Base-by-base conservation (phyloP, 2,113 vertebrate species). In the Pogonocichla stellata region DNA sequence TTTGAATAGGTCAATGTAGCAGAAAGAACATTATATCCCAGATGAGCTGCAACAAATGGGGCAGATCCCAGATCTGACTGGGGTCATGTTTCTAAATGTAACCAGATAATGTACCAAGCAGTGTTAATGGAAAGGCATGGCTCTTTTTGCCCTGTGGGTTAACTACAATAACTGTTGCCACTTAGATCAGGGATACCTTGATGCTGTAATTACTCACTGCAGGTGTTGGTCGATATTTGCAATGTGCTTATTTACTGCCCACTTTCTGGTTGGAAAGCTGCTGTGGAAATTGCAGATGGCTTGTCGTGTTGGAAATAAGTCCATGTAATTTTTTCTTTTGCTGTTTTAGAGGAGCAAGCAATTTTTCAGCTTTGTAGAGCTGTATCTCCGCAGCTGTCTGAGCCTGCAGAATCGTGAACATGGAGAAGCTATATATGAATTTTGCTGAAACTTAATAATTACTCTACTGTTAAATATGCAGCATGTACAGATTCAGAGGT, bases 201-300 rank as follows among this genome's bases (percentile, higher is more conserved):
- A 75, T 80, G 77, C 81, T 90, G 33, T 91, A 96, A 97, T 97
- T 97, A 95, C 90, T 95, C 92, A 88, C 58, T 33, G 38, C 95
- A 94, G 87, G 86, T 94, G 90, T 89, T 34, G 67, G 92, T 62
- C 50, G 80, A 93, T 88, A 95, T 95, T 96, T 88, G 75, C 86
- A 97, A 95, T 91, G 92, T 91, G 85, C 88, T 97, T 92, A 95
- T 97, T 97, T 94, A 92, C 81, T 94, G 25, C 65, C 77, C 83
- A 65, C 72, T 88, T 95, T 56, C 86, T 15, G 24, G 33, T 72
- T 54, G 53, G 95, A 96, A 96, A 92, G 65, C 53, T 93, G 65
- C 77, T 95, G 70, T 84, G 65, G 87, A 91, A 95, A 90, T 61
- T 69, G 83, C 72, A 95, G 88, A 88, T 77, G 81, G 40, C 60